Conservation (phyloP, 2,888 invertebrate species). For the Leptinotarsa haldemani region DNA sequence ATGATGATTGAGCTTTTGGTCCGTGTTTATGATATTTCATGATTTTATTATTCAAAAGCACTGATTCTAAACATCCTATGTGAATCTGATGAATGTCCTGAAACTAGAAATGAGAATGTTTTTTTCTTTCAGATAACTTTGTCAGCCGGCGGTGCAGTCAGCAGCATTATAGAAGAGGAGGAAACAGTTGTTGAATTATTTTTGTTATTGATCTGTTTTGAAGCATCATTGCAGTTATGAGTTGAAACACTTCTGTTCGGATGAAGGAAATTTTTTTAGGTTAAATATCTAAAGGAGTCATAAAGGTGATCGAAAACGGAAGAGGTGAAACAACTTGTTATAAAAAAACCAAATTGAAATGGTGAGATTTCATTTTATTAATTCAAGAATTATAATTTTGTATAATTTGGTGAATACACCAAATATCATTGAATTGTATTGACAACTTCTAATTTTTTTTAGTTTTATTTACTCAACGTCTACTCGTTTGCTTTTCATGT, state of each 20-base stretch:
- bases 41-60: slow-evolving; percentile 51
- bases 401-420: no score
- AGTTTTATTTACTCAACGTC: no score
- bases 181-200: slow-evolving; percentile 67
- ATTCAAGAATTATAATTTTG: no score
- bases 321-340: no score
- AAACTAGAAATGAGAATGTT: not conserved
- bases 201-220: not conserved
- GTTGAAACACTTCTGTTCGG: no score
- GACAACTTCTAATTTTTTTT: no score
- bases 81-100: not conserved
- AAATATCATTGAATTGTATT: no score
- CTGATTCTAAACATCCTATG: slow-evolving; percentile 36
- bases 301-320: not conserved
- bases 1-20: slow-evolving; percentile 49
- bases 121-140: slow-evolving; percentile 50
- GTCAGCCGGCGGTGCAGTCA: slow-evolving; percentile 65
- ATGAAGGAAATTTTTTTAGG: not conserved
- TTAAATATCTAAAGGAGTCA: slow-evolving; percentile 24
- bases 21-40: slow-evolving; percentile 60
- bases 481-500: no score
- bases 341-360: no score
- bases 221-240: slow-evolving; percentile 37
- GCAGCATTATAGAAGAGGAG: slow-evolving; percentile 67
- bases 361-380: no score